These are phyloP conservation scores for Cephus cinctus DNA, from an alignment of 1,140 invertebrate genomes.

Conservation along the genomic window DNA sequence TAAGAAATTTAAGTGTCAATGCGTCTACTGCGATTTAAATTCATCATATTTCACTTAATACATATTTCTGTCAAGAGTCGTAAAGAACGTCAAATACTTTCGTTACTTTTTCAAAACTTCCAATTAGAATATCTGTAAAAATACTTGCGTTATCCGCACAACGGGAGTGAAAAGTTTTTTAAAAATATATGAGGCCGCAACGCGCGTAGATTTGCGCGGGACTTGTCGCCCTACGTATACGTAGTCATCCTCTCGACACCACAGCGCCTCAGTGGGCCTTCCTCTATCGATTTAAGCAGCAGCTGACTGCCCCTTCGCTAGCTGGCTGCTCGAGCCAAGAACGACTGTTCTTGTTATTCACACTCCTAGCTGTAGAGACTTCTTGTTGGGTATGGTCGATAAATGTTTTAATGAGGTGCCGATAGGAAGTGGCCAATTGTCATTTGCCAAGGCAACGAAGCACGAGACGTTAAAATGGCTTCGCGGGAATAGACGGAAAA, in stretches of 20 bases:
- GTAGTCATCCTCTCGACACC: too few relatives aligned
- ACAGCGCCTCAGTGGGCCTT: slow-evolving; percentile 16
- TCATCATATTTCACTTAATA: too few relatives aligned
- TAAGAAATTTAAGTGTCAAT: too few relatives aligned
- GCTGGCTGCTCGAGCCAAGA: slow-evolving; percentile 8
- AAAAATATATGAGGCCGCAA: background rate
- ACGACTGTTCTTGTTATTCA: slow-evolving; percentile 4
- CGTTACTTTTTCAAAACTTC: background rate
- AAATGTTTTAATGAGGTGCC: background rate
- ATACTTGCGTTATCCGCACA: background rate
- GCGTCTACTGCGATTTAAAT: too few relatives aligned
- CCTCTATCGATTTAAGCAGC: slow-evolving; percentile 31
- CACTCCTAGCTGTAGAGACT: background rate
- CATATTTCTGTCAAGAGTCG: too few relatives aligned
- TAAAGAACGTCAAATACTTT: too few relatives aligned
- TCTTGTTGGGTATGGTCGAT: background rate
- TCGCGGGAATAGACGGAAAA: too few relatives aligned
- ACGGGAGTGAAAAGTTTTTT: background rate
- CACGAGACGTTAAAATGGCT: too few relatives aligned
- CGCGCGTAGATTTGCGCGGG: slow-evolving; percentile 5
- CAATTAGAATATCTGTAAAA: background rate
- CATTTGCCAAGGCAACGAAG: background rate
- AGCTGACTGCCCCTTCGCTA: slow-evolving; percentile 10
- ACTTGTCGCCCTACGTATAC: slow-evolving; percentile 11
- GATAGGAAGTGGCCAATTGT: slow-evolving; percentile 5